Percentiles rank a stretch among this genome's conserved stretches.
phyloP scores from a whole-genome alignment of 2,888 invertebrate species.

The Drosophila limbata region DNA sequence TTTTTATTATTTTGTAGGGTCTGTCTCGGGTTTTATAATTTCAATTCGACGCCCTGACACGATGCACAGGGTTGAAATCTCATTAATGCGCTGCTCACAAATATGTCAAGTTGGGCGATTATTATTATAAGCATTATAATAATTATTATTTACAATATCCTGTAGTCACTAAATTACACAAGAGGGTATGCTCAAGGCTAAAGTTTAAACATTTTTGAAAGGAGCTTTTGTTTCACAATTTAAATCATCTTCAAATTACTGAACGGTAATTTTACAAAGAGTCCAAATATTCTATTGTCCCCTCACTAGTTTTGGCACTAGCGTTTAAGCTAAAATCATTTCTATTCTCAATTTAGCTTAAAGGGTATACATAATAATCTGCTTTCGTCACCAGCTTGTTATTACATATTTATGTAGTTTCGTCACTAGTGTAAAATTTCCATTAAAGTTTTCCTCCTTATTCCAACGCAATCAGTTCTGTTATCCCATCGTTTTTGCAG shows the following conservation, averaged over 20 bases:
- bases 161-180: neutral
- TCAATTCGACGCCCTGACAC: constrained; percentile 23
- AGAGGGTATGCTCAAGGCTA: neutral
- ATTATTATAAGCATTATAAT: constrained; percentile 55
- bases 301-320: neutral
- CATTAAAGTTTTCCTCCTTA: neutral
- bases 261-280: too few relatives aligned
- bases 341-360: neutral
- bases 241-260: neutral
- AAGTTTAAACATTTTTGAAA: neutral
- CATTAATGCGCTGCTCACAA: constrained; percentile 54
- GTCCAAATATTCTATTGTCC: neutral
- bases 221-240: too few relatives aligned
- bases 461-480: neutral
- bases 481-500: neutral
- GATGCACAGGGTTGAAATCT: constrained; percentile 51
- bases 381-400: neutral
- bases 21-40: constrained; percentile 21
- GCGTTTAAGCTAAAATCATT: neutral
- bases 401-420: neutral
- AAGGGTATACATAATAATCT: neutral
- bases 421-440: neutral
- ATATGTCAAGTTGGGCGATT: constrained; percentile 52
- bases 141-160: constrained; percentile 33
- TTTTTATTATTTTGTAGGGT: neutral